These are phyloP conservation scores for Lordiphosa mommai DNA, from an alignment of 1,140 invertebrate species.

Conservation along the genomic window DNA sequence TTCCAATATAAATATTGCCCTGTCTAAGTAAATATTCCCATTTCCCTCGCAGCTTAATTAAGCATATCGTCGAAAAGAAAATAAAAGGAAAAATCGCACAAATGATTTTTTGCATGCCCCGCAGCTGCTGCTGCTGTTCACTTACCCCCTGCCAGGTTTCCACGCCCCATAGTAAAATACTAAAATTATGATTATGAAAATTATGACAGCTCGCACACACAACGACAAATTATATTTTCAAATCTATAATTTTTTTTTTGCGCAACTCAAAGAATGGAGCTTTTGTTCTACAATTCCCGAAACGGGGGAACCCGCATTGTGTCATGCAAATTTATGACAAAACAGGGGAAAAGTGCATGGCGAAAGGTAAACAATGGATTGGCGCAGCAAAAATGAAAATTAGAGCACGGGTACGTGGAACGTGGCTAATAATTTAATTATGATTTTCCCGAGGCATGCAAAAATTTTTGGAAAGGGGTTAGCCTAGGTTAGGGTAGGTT, in stretches of 20 bases:
- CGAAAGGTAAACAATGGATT: conserved; percentile 64
- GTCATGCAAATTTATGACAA: conserved; percentile 74
- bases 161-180: conserved; percentile 59
- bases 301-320: conserved; percentile 43
- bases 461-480: conserved; percentile 43
- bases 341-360: conserved; percentile 50
- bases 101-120: conserved; percentile 19
- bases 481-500: conserved; percentile 14
- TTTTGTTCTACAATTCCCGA: conserved; percentile 9
- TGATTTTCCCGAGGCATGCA: conserved; percentile 62
- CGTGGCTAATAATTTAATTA: conserved; percentile 74
- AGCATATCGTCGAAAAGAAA: conserved; percentile 18
- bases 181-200: conserved; percentile 66
- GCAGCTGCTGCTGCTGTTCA: conserved; percentile 56
- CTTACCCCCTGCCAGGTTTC: conserved; percentile 41
- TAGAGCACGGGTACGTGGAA: conserved; percentile 43
- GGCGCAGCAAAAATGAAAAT: conserved; percentile 3
- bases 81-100: too few species aligned
- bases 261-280: conserved; percentile 30
- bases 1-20: neutral
- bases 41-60: conserved; percentile 15
- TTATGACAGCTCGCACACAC: conserved; percentile 53
- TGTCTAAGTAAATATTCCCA: neutral
- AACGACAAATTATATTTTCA: conserved; percentile 27
- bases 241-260: conserved; percentile 54